These are phyloP conservation scores for Pyrrhura leucotis DNA, from an alignment of 2,797 vertebrate genomes.

Conservation along the genomic window DNA sequence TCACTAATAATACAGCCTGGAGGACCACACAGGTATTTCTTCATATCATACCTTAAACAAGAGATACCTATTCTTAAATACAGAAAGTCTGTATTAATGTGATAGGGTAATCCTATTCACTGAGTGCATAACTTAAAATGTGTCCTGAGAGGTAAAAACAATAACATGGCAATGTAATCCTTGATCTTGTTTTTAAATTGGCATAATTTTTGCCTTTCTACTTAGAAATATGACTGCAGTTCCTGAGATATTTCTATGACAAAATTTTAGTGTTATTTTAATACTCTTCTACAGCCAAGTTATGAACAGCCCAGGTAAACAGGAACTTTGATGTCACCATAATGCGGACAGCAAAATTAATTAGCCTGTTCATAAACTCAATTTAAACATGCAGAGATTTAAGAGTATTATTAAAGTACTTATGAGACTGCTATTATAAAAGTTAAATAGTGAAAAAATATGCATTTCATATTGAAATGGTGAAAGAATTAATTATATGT, in stretches of 20 bases:
- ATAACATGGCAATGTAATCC: neutral
- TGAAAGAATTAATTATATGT: constrained; percentile 47
- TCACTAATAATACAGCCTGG: neutral
- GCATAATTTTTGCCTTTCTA: neutral
- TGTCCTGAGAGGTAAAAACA: neutral
- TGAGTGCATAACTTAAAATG: neutral
- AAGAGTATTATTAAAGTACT: neutral
- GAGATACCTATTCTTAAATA: neutral
- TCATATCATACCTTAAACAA: neutral
- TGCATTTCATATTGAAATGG: constrained; percentile 38
- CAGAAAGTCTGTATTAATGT: neutral
- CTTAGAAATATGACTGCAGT: neutral
- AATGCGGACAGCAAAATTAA: constrained; percentile 44
- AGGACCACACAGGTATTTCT: neutral
- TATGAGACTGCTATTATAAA: constrained; percentile 13
- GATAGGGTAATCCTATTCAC: neutral
- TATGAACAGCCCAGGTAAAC: constrained; percentile 14
- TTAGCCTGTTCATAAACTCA: constrained; percentile 19
- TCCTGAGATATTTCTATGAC: neutral
- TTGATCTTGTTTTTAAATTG: neutral
- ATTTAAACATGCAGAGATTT: constrained; percentile 43
- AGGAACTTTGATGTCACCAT: constrained; percentile 19
- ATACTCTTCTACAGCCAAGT: neutral
- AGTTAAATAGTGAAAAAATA: constrained; percentile 48
- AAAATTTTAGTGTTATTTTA: neutral